Evolutionary conservation across 2,797 vertebrate genomes (phyloP).

Genomic region (Cossypha polioptera): DNA sequence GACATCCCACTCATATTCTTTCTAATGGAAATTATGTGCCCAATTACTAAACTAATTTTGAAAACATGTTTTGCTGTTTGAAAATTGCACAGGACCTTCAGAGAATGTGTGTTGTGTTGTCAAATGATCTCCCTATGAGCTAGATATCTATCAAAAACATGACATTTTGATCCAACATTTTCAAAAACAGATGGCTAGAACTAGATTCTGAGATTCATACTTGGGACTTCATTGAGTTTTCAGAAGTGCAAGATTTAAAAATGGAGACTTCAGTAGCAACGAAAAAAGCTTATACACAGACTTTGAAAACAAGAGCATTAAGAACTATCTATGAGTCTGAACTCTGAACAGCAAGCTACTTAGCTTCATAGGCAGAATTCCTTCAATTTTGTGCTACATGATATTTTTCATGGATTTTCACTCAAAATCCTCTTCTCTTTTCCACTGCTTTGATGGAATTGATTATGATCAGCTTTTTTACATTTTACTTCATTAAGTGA

Average conservation of each 20-base stretch:
- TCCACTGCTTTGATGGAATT: background rate
- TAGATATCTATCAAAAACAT: conserved; percentile 1
- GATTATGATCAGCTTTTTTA: background rate
- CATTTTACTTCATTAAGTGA: background rate
- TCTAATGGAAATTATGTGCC: conserved; percentile 27
- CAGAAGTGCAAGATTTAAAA: background rate
- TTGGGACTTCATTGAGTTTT: background rate
- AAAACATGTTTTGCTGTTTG: conserved; percentile 28
- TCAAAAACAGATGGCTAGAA: conserved; percentile 14
- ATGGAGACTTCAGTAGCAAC: background rate
- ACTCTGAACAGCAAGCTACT: background rate
- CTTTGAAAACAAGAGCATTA: background rate
- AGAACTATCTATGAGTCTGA: background rate
- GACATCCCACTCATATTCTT: background rate
- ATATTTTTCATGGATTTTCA: background rate
- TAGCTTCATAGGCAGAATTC: background rate
- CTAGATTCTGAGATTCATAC: background rate
- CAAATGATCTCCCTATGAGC: conserved; percentile 24
- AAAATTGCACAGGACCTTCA: conserved; percentile 13
- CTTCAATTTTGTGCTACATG: background rate
- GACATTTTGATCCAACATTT: background rate
- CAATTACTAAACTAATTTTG: conserved; percentile 19
- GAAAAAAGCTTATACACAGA: background rate
- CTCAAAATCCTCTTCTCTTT: background rate
- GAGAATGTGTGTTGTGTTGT: background rate